Conservation (phyloP, 2,113 vertebrate species). For the Kryptolebias marmoratus region DNA sequence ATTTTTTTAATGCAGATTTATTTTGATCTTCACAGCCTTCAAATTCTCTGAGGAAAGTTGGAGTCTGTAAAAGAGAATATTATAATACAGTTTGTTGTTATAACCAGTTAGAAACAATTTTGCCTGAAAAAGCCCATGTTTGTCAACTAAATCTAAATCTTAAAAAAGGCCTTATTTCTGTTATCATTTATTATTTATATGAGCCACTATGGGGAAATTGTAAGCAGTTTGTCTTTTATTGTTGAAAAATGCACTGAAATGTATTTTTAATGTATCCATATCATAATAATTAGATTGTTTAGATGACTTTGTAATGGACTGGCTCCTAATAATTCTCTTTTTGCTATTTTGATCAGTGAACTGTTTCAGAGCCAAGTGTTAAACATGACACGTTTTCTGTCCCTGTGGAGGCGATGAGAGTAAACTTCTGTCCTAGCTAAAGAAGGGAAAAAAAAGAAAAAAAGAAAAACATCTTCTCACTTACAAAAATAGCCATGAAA, state of each 20-base stretch:
- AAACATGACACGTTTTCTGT: slow-evolving; percentile 12
- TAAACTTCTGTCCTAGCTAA: slow-evolving; percentile 23
- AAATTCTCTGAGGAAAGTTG: slow-evolving; percentile 22
- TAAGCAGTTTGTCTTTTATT: neutral
- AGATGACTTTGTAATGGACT: neutral
- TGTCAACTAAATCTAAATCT: neutral
- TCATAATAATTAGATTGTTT: neutral
- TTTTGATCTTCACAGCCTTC: slow-evolving; percentile 34
- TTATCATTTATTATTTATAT: slow-evolving; percentile 6
- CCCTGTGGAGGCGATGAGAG: slow-evolving; percentile 26
- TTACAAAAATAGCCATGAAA: slow-evolving; percentile 25
- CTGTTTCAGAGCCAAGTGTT: slow-evolving; percentile 35
- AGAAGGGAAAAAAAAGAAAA: neutral
- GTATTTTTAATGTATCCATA: neutral
- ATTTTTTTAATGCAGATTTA: slow-evolving; percentile 6
- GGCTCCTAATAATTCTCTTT: neutral
- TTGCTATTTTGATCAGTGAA: slow-evolving; percentile 29
- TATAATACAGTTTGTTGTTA: slow-evolving; percentile 10
- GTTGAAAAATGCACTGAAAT: neutral
- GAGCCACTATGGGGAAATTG: neutral
- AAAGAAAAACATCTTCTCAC: slow-evolving; percentile 7
- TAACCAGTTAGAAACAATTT: slow-evolving; percentile 9
- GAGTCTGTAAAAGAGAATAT: slow-evolving; percentile 35
- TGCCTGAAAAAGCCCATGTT: neutral
- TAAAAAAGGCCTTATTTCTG: neutral